A percentile compares a stretch with the other conserved stretches of the same genome.
phyloP scores from a whole-genome alignment of 2,797 vertebrate genomes.

The Manis pentadactyla region DNA sequence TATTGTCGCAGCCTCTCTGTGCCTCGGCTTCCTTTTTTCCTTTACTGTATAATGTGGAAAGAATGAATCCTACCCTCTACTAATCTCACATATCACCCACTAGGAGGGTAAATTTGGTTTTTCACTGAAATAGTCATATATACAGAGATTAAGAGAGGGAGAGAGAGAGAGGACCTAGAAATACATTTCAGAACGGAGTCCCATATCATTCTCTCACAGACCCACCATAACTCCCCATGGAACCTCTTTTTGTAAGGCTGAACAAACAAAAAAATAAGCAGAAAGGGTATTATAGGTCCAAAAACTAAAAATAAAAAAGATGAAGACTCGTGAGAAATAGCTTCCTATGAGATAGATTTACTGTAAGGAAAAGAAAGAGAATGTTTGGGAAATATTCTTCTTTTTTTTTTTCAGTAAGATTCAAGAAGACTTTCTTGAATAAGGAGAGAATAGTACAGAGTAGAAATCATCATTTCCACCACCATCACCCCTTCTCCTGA shows the following conservation, averaged over 20 bases:
- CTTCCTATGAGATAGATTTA: neutral
- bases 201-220: neutral
- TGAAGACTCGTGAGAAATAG: neutral
- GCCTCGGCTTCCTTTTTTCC: neutral
- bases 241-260: neutral
- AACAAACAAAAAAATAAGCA: neutral
- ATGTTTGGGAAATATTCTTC: neutral
- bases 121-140: neutral
- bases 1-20: neutral
- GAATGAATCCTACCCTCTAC: neutral
- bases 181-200: neutral
- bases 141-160: neutral
- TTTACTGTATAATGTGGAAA: neutral
- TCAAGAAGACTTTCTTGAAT: constrained; percentile 11
- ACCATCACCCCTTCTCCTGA: neutral
- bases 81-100: neutral
- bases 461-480: neutral
- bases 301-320: neutral
- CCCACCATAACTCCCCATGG: neutral
- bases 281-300: neutral
- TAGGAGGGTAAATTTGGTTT: neutral
- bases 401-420: neutral
- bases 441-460: neutral
- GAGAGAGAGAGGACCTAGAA: neutral
- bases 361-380: neutral